Base-by-base conservation (phyloP, 2,113 vertebrate species). In the Rhombomys opimus region DNA sequence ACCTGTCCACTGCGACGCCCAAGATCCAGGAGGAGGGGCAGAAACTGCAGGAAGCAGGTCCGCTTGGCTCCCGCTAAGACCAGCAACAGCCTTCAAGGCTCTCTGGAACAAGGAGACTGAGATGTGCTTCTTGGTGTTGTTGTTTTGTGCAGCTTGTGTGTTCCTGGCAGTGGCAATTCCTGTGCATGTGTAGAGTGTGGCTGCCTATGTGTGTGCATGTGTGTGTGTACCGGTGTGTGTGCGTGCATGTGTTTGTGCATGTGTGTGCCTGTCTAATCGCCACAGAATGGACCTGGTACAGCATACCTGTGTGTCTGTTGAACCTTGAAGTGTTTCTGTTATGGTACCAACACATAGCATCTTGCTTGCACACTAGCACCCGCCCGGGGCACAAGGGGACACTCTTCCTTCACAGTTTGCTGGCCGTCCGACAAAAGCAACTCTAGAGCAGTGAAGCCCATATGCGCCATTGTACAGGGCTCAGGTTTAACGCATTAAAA, bases 381-480 rank as follows among this genome's bases (percentile, higher is more conserved):
- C 17, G 15, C 57, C 20, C 20, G 2, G 23, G 32, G 10, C 7
- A 46, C 18, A 41, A 23, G 18, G 0, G 27, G 5, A 2, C 46
- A 59, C 18, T n/a, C 35, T 63, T 86, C 76, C 20, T 41, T 3
- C 17, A 9, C 9, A 35, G 27, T 10, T 35, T 3, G 2, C n/a
- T 23, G 18, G 50, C 20, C 1, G 2, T 23, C 23, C 27, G 3
- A 30, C 38, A 23, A 10, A 77, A 68, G 5, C 3, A 15, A 84
- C 70, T 23, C 52, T 50, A 5, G 68, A 46, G 6, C n/a, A 22
- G 11, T 1, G 4, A 73, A 52, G 50, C 35, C 59, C 2, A 13
- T 35, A 1, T 1, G 78, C 25, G 2, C 72, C 2, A 0, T 6
- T 2, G 22, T 57, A 7, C 50, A 18, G 2, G 25, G 10, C 20